A percentile compares a stretch with the other conserved stretches of the same genome.
Conservation (phyloP, 2,113 vertebrate species). For the Alosa alosa region DNA sequence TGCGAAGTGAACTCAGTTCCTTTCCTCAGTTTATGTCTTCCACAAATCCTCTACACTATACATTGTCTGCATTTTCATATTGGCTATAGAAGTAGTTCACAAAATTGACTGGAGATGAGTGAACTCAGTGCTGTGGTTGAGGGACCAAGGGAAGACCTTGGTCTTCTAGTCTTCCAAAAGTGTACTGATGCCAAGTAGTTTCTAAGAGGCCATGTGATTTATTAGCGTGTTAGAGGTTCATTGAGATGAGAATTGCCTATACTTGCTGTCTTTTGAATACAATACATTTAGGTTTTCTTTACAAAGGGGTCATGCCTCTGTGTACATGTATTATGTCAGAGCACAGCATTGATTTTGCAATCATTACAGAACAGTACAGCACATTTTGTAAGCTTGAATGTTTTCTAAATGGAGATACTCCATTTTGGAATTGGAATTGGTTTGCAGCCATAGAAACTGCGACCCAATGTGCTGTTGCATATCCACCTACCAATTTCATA, state of each 20-base stretch:
- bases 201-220: background rate
- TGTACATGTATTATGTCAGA: background rate
- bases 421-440: conserved; percentile 60
- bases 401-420: conserved; percentile 43
- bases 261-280: background rate
- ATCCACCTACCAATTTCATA: conserved; percentile 70
- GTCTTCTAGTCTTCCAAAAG: background rate
- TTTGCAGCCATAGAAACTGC: conserved; percentile 57
- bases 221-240: background rate
- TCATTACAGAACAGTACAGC: background rate
- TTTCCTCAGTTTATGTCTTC: background rate
- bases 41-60: background rate
- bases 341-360: background rate
- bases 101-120: background rate
- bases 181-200: background rate
- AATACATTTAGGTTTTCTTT: background rate
- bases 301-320: background rate
- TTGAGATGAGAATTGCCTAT: background rate
- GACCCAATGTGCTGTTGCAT: conserved; percentile 62
- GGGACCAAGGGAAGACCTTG: background rate
- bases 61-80: background rate
- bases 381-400: background rate
- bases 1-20: background rate
- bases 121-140: background rate
- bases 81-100: background rate